These are phyloP conservation scores for Hypselothyrea guttata DNA, from an alignment of 2,888 invertebrate species.

Conservation along the genomic window DNA sequence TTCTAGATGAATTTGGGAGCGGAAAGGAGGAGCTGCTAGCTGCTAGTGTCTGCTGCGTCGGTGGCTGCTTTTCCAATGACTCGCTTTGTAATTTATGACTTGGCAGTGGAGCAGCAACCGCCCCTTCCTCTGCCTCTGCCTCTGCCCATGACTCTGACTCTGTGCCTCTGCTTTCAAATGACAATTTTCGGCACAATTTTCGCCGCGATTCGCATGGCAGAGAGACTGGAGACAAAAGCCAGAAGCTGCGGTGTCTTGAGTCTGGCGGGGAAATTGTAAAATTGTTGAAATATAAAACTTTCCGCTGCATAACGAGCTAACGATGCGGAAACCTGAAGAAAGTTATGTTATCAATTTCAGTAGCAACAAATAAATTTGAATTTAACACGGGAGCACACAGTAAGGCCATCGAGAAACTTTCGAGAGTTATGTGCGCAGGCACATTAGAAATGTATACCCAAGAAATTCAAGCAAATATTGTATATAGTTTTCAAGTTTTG, in stretches of 20 bases:
- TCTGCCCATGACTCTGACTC: no score
- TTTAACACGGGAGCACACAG: conserved; percentile 71
- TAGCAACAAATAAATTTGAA: conserved; percentile 81
- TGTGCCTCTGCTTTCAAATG: conserved; percentile 58
- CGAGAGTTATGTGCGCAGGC: conserved; percentile 39
- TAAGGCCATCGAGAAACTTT: conserved; percentile 42
- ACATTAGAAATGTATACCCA: conserved; percentile 18
- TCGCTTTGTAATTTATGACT: conserved; percentile 80
- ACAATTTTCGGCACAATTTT: conserved; percentile 75
- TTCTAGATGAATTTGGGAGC: neutral
- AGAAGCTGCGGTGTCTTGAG: neutral
- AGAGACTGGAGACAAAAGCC: neutral
- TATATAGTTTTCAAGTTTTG: conserved; percentile 26
- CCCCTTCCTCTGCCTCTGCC: conserved; percentile 21
- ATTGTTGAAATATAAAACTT: conserved; percentile 80
- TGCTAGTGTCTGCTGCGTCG: conserved; percentile 37
- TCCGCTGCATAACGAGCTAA: conserved; percentile 80
- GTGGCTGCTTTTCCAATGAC: conserved; percentile 67
- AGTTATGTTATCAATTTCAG: conserved; percentile 82
- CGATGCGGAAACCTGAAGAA: conserved; percentile 82
- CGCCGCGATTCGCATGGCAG: conserved; percentile 28
- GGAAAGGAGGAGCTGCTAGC: conserved; percentile 1
- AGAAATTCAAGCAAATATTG: neutral
- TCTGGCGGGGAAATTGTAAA: conserved; percentile 61
- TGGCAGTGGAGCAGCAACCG: conserved; percentile 49